Conservation (phyloP, 2,113 vertebrate species). For the Hypanus sabinus region DNA sequence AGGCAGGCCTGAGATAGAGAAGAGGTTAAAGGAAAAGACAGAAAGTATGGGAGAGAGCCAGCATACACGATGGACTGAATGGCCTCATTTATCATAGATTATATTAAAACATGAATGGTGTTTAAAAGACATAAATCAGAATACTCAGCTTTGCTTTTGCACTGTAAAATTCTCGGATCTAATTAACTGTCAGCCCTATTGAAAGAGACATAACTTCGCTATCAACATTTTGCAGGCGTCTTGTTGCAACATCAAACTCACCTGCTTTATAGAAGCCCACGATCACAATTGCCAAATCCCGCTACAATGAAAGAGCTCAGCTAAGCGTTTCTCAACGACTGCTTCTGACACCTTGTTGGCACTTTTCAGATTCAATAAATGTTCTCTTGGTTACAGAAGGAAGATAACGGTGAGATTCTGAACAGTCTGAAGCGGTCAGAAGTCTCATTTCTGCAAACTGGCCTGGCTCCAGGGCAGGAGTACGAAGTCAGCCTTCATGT, state of each 20-base stretch:
- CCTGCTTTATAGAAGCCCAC: too few species aligned
- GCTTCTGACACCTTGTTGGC: neutral
- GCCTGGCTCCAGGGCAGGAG: constrained; percentile 85
- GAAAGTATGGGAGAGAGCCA: neutral
- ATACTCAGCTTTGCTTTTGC: too few species aligned
- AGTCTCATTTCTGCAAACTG: constrained; percentile 82
- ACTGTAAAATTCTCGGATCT: too few species aligned
- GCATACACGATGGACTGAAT: neutral
- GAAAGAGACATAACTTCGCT: too few species aligned
- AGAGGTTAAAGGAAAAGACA: too few species aligned
- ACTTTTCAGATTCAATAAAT: neutral
- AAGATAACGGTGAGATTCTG: constrained; percentile 81
- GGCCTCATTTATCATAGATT: neutral
- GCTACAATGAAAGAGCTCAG: neutral
- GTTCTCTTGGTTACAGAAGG: constrained; percentile 70
- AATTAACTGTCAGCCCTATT: too few species aligned
- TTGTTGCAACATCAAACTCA: too few species aligned
- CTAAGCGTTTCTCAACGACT: neutral
- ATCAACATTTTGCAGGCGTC: too few species aligned
- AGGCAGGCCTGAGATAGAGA: too few species aligned
- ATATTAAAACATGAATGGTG: too few species aligned
- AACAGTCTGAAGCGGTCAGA: constrained; percentile 76
- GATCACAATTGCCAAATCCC: too few species aligned
- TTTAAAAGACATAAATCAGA: too few species aligned
- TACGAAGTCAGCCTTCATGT: constrained; percentile 89